Evolutionary conservation across 2,888 invertebrate genomes (phyloP).

Genomic region (Euplagia quadripunctaria): DNA sequence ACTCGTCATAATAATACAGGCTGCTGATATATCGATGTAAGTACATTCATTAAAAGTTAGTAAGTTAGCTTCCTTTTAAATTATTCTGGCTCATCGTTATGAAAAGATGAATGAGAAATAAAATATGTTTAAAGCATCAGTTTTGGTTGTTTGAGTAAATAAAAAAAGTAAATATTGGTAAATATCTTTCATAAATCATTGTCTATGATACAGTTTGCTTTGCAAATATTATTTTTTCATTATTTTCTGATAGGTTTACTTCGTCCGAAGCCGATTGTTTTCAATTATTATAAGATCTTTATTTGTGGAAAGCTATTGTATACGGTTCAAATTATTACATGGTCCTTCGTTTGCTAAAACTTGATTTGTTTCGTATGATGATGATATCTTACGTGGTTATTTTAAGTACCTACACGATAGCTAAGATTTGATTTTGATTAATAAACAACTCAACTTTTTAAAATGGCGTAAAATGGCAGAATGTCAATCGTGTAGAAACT

Average conservation of each 20-base stretch:
- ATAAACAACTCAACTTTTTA: not conserved
- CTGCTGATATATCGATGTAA: conserved; percentile 33
- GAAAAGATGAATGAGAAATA: not conserved
- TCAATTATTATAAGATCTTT: not conserved
- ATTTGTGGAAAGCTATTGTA: not conserved
- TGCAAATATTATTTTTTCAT: not conserved
- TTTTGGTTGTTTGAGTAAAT: not conserved
- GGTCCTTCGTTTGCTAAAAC: not conserved
- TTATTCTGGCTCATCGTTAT: not conserved
- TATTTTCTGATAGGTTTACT: not conserved
- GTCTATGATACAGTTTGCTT: not conserved
- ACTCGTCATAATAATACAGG: conserved; percentile 20
- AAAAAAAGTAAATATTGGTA: too few species aligned
- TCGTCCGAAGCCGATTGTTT: not conserved
- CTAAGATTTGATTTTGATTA: not conserved
- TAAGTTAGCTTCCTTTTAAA: not conserved
- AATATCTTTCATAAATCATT: too few species aligned
- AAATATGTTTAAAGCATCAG: not conserved
- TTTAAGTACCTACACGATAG: not conserved
- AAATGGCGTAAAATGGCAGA: not conserved
- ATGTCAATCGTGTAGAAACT: not conserved
- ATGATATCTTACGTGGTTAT: too few species aligned
- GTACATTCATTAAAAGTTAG: not conserved
- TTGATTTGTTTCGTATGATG: not conserved
- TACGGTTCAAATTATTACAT: not conserved